These are phyloP conservation scores for Erythrocercus mccallii DNA, from an alignment of 2,113 vertebrate species.

Conservation along the genomic window DNA sequence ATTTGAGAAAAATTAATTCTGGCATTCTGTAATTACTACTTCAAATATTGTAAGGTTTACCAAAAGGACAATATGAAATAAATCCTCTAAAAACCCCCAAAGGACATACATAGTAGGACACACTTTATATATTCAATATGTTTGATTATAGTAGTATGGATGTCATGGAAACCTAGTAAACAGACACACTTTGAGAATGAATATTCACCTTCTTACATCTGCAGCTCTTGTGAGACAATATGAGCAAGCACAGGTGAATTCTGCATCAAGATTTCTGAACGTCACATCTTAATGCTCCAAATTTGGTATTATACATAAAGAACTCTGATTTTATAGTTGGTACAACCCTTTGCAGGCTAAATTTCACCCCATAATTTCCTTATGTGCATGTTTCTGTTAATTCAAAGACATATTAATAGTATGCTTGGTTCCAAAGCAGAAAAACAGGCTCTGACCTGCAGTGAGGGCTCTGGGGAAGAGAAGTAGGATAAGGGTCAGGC, in stretches of 20 bases:
- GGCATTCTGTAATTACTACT: slow-evolving; percentile 69
- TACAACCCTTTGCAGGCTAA: neutral
- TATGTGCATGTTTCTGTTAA: accelerated
- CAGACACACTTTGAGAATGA: neutral
- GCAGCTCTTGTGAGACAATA: neutral
- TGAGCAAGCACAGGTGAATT: neutral
- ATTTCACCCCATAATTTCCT: neutral
- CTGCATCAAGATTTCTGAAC: neutral
- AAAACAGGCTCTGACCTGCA: neutral
- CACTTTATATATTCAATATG: neutral
- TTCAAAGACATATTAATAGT: neutral
- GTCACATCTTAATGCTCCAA: neutral
- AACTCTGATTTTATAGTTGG: neutral
- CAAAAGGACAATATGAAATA: slow-evolving; percentile 57
- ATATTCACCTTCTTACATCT: neutral
- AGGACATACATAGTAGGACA: neutral
- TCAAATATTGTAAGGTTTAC: slow-evolving; percentile 55
- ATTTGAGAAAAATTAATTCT: slow-evolving; percentile 73
- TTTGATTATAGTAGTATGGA: neutral
- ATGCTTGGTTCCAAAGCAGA: neutral
- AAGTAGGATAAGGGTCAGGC: neutral
- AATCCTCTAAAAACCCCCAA: neutral
- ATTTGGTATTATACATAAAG: neutral
- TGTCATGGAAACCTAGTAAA: neutral
- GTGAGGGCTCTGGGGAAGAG: neutral